phyloP scores from a whole-genome alignment of 2,888 invertebrate species.

The Liposcelis brunnea region DNA sequence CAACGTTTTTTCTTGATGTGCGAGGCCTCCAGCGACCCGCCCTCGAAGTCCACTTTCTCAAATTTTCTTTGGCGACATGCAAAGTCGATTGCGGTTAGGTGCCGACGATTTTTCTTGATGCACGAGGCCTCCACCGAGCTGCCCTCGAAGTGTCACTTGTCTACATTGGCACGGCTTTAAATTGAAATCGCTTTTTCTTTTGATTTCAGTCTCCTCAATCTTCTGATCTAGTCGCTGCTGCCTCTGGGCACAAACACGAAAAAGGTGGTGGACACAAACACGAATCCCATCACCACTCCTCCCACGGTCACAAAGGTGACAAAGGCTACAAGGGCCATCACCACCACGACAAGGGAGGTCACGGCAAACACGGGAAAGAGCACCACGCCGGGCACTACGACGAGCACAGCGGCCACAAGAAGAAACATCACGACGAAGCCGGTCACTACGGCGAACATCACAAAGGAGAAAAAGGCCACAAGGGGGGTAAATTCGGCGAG shows the following conservation, averaged over 20 bases:
- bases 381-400: conserved; percentile 51
- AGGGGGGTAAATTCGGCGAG: conserved; percentile 51
- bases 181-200: too few relatives aligned
- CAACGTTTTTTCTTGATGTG: too few relatives aligned
- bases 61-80: too few relatives aligned
- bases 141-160: too few relatives aligned
- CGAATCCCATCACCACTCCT: conserved; percentile 42
- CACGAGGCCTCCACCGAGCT: too few relatives aligned
- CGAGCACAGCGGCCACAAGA: conserved; percentile 43
- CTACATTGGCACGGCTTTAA: too few relatives aligned
- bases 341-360: conserved; percentile 51
- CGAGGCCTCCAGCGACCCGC: too few relatives aligned
- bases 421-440: conserved; percentile 44
- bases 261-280: conserved; percentile 50
- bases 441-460: conserved; percentile 46
- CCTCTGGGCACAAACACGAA: conserved; percentile 28
- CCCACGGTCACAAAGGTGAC: conserved; percentile 51
- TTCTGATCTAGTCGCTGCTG: conserved; percentile 33
- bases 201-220: conserved; percentile 1
- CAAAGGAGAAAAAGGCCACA: conserved; percentile 47
- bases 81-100: too few relatives aligned
- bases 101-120: too few relatives aligned
- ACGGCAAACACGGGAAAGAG: conserved; percentile 58
- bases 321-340: conserved; percentile 55
- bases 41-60: too few relatives aligned